These are phyloP conservation scores for Gnatocerus cornutus DNA, from an alignment of 2,888 invertebrate genomes.

Conservation along the genomic window DNA sequence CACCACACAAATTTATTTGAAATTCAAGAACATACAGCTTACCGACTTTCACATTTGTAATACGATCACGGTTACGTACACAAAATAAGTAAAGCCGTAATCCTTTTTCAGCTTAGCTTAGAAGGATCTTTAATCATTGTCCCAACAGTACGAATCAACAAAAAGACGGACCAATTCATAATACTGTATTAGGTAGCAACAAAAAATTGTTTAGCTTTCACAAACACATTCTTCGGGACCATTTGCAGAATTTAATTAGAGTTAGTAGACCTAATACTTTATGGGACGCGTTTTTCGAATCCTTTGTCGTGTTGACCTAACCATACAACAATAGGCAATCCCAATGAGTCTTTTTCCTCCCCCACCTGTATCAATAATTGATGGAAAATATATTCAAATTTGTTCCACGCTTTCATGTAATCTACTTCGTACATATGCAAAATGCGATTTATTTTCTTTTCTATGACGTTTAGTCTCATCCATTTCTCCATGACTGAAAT, in stretches of 20 bases:
- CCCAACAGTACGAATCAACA: conserved; percentile 28
- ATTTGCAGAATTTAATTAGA: conserved; percentile 40
- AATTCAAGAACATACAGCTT: conserved; percentile 32
- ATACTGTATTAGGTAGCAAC: conserved; percentile 15
- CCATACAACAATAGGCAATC: neutral
- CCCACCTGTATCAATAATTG: conserved; percentile 36
- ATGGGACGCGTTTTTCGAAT: no score
- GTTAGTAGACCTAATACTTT: conserved; percentile 30
- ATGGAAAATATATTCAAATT: conserved; percentile 50
- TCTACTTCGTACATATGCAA: conserved; percentile 47
- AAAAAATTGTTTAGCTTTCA: conserved; percentile 41
- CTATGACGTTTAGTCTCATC: conserved; percentile 35
- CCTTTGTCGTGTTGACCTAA: no score
- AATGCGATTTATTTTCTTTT: conserved; percentile 48
- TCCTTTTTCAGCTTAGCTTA: conserved; percentile 23
- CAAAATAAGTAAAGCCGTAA: conserved; percentile 28
- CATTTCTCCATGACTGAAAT: conserved; percentile 27
- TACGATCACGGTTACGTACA: conserved; percentile 13
- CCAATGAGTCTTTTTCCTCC: no score
- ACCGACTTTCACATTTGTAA: conserved; percentile 16
- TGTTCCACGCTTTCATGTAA: conserved; percentile 42
- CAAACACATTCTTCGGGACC: conserved; percentile 38
- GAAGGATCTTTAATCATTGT: conserved; percentile 34
- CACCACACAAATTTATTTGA: conserved; percentile 33
- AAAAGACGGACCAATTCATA: conserved; percentile 34